Base-by-base conservation (phyloP, 2,888 invertebrate species). In the Isoperla grammatica region DNA sequence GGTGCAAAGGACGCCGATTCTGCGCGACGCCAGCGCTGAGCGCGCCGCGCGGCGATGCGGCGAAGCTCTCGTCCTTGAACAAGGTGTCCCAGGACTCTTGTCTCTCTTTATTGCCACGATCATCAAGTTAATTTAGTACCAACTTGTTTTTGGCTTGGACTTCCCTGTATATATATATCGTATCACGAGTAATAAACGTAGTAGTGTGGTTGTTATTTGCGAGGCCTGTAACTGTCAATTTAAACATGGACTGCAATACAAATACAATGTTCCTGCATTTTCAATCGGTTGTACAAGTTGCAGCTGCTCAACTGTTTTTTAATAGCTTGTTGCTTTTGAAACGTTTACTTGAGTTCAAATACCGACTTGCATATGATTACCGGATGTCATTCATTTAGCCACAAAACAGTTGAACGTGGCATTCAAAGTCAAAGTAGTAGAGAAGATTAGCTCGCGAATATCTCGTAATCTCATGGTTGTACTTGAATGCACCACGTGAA, bases 321-420 rank as follows among this genome's bases (percentile, higher is more conserved):
- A 40, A 40, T 40, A 40, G 15, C 42, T 40, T 15, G 42, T 40
- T 40, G 29, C 29, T 12, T 15, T 40, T 40, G n/a, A 40, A 40
- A 6, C 5, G 3, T 40, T 40, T 15, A 40, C 42, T 4, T 12
- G 42, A 40, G 15, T 40, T 40, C 13, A 13, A 40, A 40, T 40
- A 15, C 42, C 42, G 42, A 40, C 15, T 40, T 40, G 42, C 42
- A 40, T 40, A 40, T 12, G 42, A 40, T 40, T 40, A 40, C 42
- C 42, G 42, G 42, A 40, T 40, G 42, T 40, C 42, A 40, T 40
- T 40, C 42, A 40, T 40, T 40, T 40, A 40, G 5, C 42, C 42
- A 40, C 42, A 12, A 15, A 40, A 29, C 29, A 29, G 29, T 40
- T 12, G n/a, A 13, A 12, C 15, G 42, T 40, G 42, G 29, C 4